phyloP scores from a whole-genome alignment of 2,113 vertebrate genomes.

The Cranoglanis bouderius region DNA sequence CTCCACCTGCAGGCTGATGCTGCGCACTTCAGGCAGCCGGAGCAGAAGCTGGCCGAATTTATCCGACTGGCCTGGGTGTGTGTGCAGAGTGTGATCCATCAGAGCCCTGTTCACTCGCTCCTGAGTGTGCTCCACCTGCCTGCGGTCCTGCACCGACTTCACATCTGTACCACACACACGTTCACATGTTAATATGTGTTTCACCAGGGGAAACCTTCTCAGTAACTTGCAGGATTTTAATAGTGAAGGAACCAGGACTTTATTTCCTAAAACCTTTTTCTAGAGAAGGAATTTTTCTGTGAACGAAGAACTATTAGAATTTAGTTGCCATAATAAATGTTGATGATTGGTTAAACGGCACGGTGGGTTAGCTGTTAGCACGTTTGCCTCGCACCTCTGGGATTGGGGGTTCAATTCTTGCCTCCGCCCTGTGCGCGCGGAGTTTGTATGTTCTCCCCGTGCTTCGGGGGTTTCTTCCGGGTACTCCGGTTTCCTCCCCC shows the following conservation, averaged over 20 bases:
- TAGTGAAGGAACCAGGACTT: not conserved
- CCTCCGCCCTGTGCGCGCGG: no score
- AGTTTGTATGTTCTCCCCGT: no score
- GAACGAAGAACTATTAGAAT: not conserved
- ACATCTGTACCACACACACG: conserved; percentile 65
- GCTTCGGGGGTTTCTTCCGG: no score
- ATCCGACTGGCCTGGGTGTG: conserved; percentile 71
- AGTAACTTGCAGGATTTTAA: not conserved
- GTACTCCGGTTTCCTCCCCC: no score
- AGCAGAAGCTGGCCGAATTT: conserved; percentile 81
- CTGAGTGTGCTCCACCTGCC: conserved; percentile 76
- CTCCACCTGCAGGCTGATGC: conserved; percentile 79
- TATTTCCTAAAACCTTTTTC: not conserved
- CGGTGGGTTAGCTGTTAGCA: no score
- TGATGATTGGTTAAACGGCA: not conserved
- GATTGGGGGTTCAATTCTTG: no score
- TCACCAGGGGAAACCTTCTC: not conserved
- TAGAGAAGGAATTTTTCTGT: not conserved
- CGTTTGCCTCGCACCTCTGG: no score
- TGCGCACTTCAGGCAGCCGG: conserved; percentile 77
- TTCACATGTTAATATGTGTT: not conserved
- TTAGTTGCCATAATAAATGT: not conserved
- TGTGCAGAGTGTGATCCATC: conserved; percentile 75
- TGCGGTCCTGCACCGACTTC: conserved; percentile 72
- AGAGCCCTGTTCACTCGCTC: conserved; percentile 77